Base-by-base conservation (phyloP, 2,888 invertebrate species). In the Pristionchus exspectatus region DNA sequence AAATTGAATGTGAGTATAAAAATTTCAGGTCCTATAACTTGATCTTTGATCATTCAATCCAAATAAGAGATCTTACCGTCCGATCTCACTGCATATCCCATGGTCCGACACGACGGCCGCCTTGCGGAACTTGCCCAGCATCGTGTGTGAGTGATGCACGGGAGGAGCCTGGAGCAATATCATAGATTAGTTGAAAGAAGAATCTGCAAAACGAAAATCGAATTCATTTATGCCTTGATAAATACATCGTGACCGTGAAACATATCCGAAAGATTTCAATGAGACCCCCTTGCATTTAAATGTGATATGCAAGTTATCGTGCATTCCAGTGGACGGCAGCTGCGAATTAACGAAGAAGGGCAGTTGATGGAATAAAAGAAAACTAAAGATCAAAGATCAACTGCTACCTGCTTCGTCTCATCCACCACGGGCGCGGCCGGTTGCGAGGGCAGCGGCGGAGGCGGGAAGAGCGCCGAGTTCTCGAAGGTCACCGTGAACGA, bases 101-200 rank as follows among this genome's bases (percentile, higher is more conserved):
- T 95, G 92, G 88, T 95, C 95, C 30, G 94, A 91, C 21, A 92
- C 92, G 38, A 93, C 87, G 7, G 93, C 93, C 16, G 93, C 93
- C 72, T 90, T 91, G 44, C 85, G 88, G 87, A 91, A 93, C 38
- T 90, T 91, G 44, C 66, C 87, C 44, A 86, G 24, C 86, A 86
- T 86, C 50, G 86, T 66, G 50, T 86, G 86, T 5, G 77, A 77
- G 50, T 38, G 77, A 50, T 77, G 77, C 27, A 9, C 21, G 44
- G 77, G 24, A 0, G 27, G 72, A 9, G 21, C 10, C 77, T 77
- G 77, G 10, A 72, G n/a, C n/a, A n/a, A n/a, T n/a, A n/a, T n/a
- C n/a, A n/a, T n/a, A n/a, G n/a, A n/a, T n/a, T n/a, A n/a, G n/a
- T n/a, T n/a, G n/a, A n/a, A n/a, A n/a, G n/a, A n/a, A n/a, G n/a